phyloP scores from a whole-genome alignment of 1,140 invertebrate species.

The Trachymyrmex cornetzi region DNA sequence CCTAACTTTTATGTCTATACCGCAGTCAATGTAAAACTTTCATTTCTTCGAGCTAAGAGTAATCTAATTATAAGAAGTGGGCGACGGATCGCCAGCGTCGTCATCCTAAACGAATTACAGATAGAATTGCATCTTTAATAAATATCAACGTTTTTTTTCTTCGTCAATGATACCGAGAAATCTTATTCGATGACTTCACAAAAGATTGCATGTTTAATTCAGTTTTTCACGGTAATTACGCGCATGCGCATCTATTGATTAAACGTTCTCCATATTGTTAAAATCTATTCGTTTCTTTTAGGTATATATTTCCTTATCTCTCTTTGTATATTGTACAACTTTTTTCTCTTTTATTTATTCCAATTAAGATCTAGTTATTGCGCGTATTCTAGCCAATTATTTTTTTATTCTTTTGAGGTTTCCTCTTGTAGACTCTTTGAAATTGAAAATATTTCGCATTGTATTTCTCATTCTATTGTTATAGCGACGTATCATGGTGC shows the following conservation, averaged over 20 bases:
- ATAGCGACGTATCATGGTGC: conserved; percentile 1
- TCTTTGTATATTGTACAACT: neutral
- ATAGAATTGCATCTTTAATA: conserved; percentile 52
- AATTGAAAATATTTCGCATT: neutral
- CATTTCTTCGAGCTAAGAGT: conserved; percentile 25
- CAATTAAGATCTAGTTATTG: neutral
- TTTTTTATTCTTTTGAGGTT: neutral
- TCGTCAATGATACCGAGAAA: neutral
- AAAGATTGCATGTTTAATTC: conserved; percentile 14
- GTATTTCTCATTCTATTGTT: conserved; percentile 26
- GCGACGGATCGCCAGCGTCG: conserved; percentile 43
- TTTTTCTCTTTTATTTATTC: neutral
- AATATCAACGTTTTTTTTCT: conserved; percentile 45
- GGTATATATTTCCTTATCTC: neutral
- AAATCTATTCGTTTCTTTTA: conserved; percentile 1
- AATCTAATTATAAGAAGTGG: conserved; percentile 71
- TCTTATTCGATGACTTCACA: neutral
- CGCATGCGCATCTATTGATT: neutral
- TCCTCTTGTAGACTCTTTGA: neutral
- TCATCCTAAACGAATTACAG: conserved; percentile 63
- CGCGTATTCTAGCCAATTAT: neutral
- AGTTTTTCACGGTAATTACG: neutral
- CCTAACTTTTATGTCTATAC: neutral
- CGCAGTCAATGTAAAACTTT: conserved; percentile 42
- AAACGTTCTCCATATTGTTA: neutral